Evolutionary conservation across 2,888 invertebrate genomes (phyloP).

Genomic region (Coronaproctus castanopsis): DNA sequence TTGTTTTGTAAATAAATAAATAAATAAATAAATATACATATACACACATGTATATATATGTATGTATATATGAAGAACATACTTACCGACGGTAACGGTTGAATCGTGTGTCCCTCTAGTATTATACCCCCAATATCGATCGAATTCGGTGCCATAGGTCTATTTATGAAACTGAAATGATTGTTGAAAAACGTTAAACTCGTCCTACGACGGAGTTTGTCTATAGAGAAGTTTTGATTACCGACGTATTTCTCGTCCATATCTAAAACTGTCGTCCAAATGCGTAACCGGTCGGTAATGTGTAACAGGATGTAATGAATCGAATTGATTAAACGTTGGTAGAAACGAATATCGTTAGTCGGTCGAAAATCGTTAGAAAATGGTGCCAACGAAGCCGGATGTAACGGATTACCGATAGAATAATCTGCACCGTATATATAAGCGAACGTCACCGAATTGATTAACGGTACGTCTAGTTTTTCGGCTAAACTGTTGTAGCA

Average conservation of each 20-base stretch:
- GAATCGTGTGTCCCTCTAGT: conserved; percentile 14
- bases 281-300: no score
- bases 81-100: conserved; percentile 13
- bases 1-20: no score
- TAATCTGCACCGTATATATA: background rate
- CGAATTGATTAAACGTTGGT: background rate
- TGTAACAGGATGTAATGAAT: background rate
- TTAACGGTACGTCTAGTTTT: background rate
- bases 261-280: conserved; percentile 6
- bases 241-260: conserved; percentile 11
- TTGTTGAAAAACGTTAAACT: conserved; percentile 31
- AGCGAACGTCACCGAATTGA: background rate
- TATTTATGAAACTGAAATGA: conserved; percentile 31
- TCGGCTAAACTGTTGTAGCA: background rate
- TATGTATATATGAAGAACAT: no score
- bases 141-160: conserved; percentile 34
- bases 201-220: conserved; percentile 22
- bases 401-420: background rate
- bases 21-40: no score
- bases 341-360: background rate
- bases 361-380: background rate
- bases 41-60: no score
- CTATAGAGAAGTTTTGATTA: no score
- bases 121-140: conserved; percentile 38
- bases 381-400: background rate